Conservation (phyloP, 2,113 vertebrate genomes). For the Conger conger region DNA sequence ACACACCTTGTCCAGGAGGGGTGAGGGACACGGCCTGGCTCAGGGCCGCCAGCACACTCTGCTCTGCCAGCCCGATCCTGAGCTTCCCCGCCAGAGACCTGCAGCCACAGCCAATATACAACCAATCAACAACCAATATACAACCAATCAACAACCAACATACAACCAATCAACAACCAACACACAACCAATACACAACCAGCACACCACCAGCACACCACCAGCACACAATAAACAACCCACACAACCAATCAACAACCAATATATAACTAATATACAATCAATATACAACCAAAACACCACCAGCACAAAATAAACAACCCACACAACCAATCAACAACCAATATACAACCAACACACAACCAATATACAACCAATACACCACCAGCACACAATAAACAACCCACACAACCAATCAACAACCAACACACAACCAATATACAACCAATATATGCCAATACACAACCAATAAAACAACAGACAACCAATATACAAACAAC, state of each 20-base stretch:
- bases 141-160: not conserved
- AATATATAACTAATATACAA: not conserved
- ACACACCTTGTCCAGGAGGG: conserved; percentile 79
- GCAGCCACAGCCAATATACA: conserved; percentile 5
- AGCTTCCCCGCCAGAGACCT: conserved; percentile 87
- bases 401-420: not conserved
- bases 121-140: not conserved
- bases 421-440: not conserved
- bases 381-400: not conserved
- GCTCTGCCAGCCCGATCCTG: conserved; percentile 85
- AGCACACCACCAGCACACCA: not conserved
- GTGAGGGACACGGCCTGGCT: conserved; percentile 83
- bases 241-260: not conserved
- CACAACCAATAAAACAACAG: no score
- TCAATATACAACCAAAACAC: not conserved
- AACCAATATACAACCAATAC: not conserved
- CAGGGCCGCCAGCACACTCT: conserved; percentile 79
- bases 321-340: not conserved
- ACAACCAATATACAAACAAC: no score
- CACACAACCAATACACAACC: not conserved
- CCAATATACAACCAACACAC: not conserved
- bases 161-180: not conserved
- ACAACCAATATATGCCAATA: not conserved
- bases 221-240: not conserved
- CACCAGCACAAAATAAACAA: not conserved